Evolutionary conservation across 2,113 vertebrate genomes (phyloP).

Genomic region (Mastomys natalensis): DNA sequence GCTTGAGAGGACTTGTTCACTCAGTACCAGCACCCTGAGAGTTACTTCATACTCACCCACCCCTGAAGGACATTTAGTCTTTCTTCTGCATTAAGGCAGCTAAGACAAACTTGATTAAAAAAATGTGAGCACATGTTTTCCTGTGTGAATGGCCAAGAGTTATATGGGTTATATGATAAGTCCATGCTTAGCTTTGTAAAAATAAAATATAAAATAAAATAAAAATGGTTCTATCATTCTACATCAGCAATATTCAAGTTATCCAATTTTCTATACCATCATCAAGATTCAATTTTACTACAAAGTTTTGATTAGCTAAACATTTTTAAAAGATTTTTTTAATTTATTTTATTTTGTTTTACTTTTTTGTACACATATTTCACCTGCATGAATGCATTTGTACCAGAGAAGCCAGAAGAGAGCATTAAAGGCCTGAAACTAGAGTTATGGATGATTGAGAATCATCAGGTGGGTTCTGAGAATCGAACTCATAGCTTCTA

Average conservation of each 20-base stretch:
- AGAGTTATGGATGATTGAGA: neutral
- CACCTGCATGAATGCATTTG: neutral
- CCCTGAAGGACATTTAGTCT: neutral
- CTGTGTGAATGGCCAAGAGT: neutral
- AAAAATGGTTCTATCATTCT: neutral
- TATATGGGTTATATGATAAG: neutral
- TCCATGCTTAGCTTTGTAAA: neutral
- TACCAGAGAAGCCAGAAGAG: neutral
- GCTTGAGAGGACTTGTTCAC: neutral
- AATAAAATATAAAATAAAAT: neutral
- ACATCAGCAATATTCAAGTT: neutral
- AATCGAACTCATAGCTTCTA: neutral
- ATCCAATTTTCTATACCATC: neutral
- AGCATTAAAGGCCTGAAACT: neutral
- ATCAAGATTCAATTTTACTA: neutral
- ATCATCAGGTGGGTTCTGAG: neutral
- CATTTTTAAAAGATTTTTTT: neutral
- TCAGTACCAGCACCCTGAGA: neutral
- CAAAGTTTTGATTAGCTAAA: neutral
- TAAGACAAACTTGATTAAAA: neutral
- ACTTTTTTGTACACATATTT: neutral
- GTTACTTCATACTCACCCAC: neutral
- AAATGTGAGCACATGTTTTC: conserved; percentile 31
- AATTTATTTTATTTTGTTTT: neutral
- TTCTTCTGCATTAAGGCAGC: neutral